Percentiles rank a stretch among this genome's conserved stretches.
These are phyloP conservation scores for Trematomus bernacchii DNA, from an alignment of 2,797 vertebrate species.

Conservation along the genomic window DNA sequence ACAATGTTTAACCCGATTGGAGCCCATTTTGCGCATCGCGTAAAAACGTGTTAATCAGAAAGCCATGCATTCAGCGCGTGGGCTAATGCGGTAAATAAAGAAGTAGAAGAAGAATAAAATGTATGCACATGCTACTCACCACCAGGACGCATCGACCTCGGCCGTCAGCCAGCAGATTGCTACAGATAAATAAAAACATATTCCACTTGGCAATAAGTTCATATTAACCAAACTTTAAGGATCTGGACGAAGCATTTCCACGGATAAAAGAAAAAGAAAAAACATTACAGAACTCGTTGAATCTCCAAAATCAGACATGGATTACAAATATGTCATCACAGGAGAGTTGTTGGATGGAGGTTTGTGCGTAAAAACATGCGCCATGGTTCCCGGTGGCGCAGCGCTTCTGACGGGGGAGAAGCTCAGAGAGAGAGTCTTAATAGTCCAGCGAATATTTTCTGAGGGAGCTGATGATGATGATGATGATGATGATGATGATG, in stretches of 20 bases:
- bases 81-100: neutral
- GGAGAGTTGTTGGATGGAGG: neutral
- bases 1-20: no score
- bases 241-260: conserved; percentile 73
- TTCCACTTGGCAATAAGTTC: conserved; percentile 91
- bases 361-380: conserved; percentile 51
- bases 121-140: conserved; percentile 86
- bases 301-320: conserved; percentile 28
- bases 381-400: conserved; percentile 41
- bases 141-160: conserved; percentile 94
- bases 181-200: conserved; percentile 91
- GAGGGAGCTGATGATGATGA: conserved; percentile 50
- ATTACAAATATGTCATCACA: conserved; percentile 11
- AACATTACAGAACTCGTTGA: conserved; percentile 15
- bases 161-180: conserved; percentile 89
- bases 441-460: conserved; percentile 58
- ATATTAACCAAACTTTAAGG: conserved; percentile 88
- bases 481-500: no score
- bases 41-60: neutral
- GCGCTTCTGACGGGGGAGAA: conserved; percentile 24
- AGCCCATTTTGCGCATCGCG: neutral
- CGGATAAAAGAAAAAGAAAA: conserved; percentile 25
- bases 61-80: neutral
- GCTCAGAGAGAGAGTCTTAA: conserved; percentile 23
- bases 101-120: neutral